Conservation (phyloP, 1,140 invertebrate genomes). For the Drosophila sproati region DNA sequence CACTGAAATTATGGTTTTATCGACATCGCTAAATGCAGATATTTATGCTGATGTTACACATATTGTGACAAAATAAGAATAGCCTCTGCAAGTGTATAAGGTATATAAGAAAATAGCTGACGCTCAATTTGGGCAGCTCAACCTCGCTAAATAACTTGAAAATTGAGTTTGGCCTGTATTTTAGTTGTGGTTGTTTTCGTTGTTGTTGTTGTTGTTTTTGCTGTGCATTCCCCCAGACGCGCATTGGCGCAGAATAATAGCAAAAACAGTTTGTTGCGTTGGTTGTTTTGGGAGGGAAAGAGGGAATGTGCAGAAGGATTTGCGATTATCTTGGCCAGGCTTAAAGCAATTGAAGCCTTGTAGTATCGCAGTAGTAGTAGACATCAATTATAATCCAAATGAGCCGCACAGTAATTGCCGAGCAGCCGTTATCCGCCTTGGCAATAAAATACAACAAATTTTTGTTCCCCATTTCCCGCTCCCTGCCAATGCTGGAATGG, state of each 20-base stretch:
- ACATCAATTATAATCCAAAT: constrained; percentile 82
- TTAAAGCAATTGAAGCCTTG: constrained; percentile 55
- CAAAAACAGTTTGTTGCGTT: constrained; percentile 27
- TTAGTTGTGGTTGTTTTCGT: neutral
- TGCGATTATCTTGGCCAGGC: constrained; percentile 58
- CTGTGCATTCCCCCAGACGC: constrained; percentile 17
- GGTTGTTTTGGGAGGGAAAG: neutral
- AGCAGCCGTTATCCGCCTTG: constrained; percentile 66
- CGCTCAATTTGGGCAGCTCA: constrained; percentile 32
- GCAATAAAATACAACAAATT: constrained; percentile 77
- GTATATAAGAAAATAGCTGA: no score
- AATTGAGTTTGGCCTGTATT: constrained; percentile 50
- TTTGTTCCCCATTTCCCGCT: constrained; percentile 5
- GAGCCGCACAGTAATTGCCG: constrained; percentile 68
- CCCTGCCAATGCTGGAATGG: constrained; percentile 9
- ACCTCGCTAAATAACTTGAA: constrained; percentile 74
- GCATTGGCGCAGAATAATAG: constrained; percentile 55
- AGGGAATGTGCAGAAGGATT: constrained; percentile 10
- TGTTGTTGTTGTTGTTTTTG: neutral
- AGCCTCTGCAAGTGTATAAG: no score
- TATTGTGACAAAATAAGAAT: no score
- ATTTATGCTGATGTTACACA: no score
- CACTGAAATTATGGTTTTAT: no score
- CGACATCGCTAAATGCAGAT: no score
- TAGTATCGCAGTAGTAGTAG: constrained; percentile 2